phyloP scores from a whole-genome alignment of 2,888 invertebrate genomes.

The Hermodice carunculata region DNA sequence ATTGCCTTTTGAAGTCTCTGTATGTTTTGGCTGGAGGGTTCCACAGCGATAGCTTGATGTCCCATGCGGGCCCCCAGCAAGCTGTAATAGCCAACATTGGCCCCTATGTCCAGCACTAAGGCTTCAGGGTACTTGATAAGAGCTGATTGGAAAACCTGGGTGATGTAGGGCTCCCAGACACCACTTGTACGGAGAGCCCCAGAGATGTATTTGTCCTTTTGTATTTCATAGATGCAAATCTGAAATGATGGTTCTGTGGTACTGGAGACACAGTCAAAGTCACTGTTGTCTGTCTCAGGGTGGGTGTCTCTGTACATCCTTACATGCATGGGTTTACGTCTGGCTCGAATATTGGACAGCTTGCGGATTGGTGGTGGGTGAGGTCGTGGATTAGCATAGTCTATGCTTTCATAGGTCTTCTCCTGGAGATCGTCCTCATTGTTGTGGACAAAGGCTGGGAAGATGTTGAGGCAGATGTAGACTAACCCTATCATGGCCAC shows the following conservation, averaged over 20 bases:
- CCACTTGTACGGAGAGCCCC: constrained; percentile 48
- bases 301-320: neutral
- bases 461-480: neutral
- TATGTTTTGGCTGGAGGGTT: constrained; percentile 51
- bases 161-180: constrained; percentile 60
- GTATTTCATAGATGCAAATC: constrained; percentile 52
- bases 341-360: neutral
- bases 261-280: constrained; percentile 43
- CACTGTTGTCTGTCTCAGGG: neutral
- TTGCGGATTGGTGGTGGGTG: neutral
- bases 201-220: constrained; percentile 55
- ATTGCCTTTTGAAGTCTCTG: constrained; percentile 45
- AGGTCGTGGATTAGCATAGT: neutral
- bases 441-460: neutral
- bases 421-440: too few species aligned
- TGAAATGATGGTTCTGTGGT: constrained; percentile 45
- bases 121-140: constrained; percentile 43
- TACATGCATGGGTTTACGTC: neutral
- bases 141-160: constrained; percentile 46
- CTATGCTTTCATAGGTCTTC: neutral
- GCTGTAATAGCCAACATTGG: constrained; percentile 64
- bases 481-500: too few species aligned
- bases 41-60: constrained; percentile 60
- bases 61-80: constrained; percentile 58
- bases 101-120: constrained; percentile 61